These are phyloP conservation scores for Hippocampus comes DNA, from an alignment of 2,113 vertebrate genomes.

Conservation along the genomic window DNA sequence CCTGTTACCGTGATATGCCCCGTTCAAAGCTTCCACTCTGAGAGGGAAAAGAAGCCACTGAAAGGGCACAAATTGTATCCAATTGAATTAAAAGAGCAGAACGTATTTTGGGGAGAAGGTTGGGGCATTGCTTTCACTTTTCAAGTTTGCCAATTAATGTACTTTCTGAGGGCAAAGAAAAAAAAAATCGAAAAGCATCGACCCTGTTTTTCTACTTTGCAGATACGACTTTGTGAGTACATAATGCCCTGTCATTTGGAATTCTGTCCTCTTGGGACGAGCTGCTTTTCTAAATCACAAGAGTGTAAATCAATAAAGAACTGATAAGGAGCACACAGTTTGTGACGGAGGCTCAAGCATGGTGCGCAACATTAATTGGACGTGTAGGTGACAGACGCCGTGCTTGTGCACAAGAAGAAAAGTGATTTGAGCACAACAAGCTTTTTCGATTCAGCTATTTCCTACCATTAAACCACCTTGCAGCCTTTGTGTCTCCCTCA, in stretches of 20 bases:
- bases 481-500: conserved; percentile 9
- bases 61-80: conserved; percentile 31
- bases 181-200: not conserved
- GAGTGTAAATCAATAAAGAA: conserved; percentile 49
- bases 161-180: not conserved
- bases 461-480: not conserved
- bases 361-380: conserved; percentile 23
- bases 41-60: conserved; percentile 15
- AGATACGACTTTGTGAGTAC: conserved; percentile 12
- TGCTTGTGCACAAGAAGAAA: conserved; percentile 11
- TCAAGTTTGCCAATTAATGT: not conserved
- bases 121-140: not conserved
- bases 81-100: conserved; percentile 36
- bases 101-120: not conserved
- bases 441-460: not conserved
- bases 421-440: not conserved
- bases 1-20: conserved; percentile 36
- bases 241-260: conserved; percentile 22
- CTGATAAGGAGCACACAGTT: conserved; percentile 16
- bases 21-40: conserved; percentile 32
- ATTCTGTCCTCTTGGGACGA: conserved; percentile 25
- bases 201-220: not conserved
- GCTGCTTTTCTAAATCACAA: conserved; percentile 15
- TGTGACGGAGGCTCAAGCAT: conserved; percentile 17
- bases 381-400: conserved; percentile 6